A percentile compares a stretch with the other conserved stretches of the same genome.
Conservation (phyloP, 2,888 invertebrate genomes). For the Cactoblastis cactorum region DNA sequence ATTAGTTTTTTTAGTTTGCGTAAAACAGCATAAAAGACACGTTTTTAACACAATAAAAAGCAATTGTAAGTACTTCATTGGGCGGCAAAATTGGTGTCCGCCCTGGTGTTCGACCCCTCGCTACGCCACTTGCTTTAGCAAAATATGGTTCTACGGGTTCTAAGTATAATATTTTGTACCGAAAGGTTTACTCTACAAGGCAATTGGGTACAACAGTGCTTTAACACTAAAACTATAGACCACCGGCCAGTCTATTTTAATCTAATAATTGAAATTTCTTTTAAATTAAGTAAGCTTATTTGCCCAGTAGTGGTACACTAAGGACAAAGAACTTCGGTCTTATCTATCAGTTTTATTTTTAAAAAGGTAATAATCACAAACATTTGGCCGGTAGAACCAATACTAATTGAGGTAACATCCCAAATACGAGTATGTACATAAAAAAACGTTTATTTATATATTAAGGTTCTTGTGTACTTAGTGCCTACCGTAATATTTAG, state of each 20-base stretch:
- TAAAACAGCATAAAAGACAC: no score
- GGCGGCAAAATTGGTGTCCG: not conserved
- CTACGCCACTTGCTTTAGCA: not conserved
- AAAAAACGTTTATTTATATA: no score
- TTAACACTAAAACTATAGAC: not conserved
- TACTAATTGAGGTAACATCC: slow-evolving; percentile 8
- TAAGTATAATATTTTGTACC: slow-evolving; percentile 13
- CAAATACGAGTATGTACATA: no score
- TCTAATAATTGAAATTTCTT: no score
- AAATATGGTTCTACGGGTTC: not conserved
- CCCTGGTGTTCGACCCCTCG: not conserved
- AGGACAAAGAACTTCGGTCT: no score
- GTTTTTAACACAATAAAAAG: not conserved
- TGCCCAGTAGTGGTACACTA: no score
- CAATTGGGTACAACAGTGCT: slow-evolving; percentile 9
- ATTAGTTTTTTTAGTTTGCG: no score
- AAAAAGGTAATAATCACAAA: not conserved
- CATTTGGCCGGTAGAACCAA: not conserved
- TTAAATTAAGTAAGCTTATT: no score
- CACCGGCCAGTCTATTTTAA: not conserved
- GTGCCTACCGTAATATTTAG: not conserved
- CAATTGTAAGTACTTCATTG: not conserved
- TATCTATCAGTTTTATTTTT: no score
- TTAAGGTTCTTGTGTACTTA: not conserved
- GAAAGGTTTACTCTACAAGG: slow-evolving; percentile 14